Evolutionary conservation across 2,797 vertebrate species (phyloP), one percentile per base, ranked within the genome.

Genomic region (Intellagama lesueurii): DNA sequence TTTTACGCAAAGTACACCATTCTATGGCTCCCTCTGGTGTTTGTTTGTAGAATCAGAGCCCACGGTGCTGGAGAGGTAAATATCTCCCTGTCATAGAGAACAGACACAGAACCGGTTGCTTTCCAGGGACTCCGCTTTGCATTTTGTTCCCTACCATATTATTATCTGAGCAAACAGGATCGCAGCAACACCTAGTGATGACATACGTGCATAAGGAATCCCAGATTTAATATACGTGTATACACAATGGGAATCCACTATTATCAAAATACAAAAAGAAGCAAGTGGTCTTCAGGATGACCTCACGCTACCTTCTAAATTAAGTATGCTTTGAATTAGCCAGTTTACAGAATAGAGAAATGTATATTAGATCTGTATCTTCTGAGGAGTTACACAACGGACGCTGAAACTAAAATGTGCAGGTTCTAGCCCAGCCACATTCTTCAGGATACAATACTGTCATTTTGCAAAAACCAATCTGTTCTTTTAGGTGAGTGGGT

Each of bases 271-370:
- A 69, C 26, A 44, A 77, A 83, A 40, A 72, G 24, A 40, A 72
- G 24, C 44, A 86, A 79, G 2, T 69, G 35, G 19, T 30, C 52
- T 66, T 28, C 8, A 70, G 56, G 68, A 30, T 60, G 81, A 89
- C 81, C 35, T 81, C 69, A 86, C 2, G 24, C 56, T 75, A 82
- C 35, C 32, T 68, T 82, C 11, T 19, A 82, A 82, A 90, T 90
- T 87, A 89, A 83, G 64, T 75, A 60, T 81, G 47, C 44, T 85
- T 81, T 52, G 64, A 85, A 56, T 44, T 66, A 83, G 80, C 30
- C 32, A 56, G 30, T 44, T 32, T 60, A 64, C 19, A 69, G 30
- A 75, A 70, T 30, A 49, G n/a, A 76, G n/a, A 40, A 22, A 28
- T 72, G 22, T 32, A 24, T 28, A 77, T 70, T 35, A 78, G 49